phyloP scores from a whole-genome alignment of 2,888 invertebrate genomes.

The Lymantria dispar region DNA sequence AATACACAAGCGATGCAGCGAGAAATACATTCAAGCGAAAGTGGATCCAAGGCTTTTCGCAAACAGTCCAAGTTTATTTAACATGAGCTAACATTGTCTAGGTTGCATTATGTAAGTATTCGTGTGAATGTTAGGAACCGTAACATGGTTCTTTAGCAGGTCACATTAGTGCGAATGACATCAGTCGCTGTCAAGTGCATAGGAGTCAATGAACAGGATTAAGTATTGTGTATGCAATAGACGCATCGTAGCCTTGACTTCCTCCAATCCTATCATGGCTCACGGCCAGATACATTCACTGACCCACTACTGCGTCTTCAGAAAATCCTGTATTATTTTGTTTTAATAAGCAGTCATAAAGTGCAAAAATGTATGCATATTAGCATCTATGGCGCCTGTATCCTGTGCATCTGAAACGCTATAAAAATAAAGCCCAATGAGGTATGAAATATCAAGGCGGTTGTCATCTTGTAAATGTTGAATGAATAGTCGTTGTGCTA shows the following conservation, averaged over 20 bases:
- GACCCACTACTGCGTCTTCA: slow-evolving; percentile 56
- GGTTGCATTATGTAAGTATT: slow-evolving; percentile 72
- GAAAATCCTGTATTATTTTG: slow-evolving; percentile 48
- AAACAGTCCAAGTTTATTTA: slow-evolving; percentile 58
- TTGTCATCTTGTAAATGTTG: slow-evolving; percentile 28
- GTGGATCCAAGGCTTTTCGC: slow-evolving; percentile 55
- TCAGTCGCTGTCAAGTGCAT: slow-evolving; percentile 75
- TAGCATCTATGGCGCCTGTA: slow-evolving; percentile 16
- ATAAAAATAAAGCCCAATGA: slow-evolving; percentile 21
- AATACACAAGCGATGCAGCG: slow-evolving; percentile 48
- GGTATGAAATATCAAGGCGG: slow-evolving; percentile 27
- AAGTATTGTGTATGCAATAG: slow-evolving; percentile 70
- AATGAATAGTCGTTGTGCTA: slow-evolving; percentile 41
- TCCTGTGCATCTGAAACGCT: slow-evolving; percentile 11
- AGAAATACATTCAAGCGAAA: slow-evolving; percentile 58
- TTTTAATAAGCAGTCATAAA: slow-evolving; percentile 22
- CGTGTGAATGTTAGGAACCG: slow-evolving; percentile 71
- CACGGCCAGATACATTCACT: slow-evolving; percentile 70
- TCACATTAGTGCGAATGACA: slow-evolving; percentile 76
- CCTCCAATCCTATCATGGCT: slow-evolving; percentile 61
- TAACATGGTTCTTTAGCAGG: slow-evolving; percentile 76
- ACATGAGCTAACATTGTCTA: slow-evolving; percentile 57
- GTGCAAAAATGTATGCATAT: slow-evolving; percentile 15
- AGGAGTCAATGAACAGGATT: slow-evolving; percentile 77
- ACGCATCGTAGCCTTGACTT: slow-evolving; percentile 69